Base-by-base conservation (phyloP, 2,888 invertebrate genomes). In the Drosophila monieri region DNA sequence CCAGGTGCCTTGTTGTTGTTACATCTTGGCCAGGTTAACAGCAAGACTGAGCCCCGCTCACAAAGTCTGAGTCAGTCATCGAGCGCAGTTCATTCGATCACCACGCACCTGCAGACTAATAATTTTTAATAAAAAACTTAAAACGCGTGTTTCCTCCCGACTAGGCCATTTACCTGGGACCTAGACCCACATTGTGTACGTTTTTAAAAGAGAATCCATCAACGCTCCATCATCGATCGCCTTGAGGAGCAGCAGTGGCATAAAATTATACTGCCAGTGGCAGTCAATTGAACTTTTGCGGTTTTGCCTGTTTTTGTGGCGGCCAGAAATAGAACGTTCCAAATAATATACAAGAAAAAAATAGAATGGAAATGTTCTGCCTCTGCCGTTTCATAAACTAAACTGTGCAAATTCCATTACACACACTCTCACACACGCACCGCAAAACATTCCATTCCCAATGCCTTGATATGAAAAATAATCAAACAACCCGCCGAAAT, bases 31-130 rank as follows among this genome's bases (percentile, higher is more conserved):
- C 85, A 73, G 74, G 88, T 73, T 84, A 77, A 77, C 70, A 83
- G 71, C 68, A 75, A 35, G 61, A 71, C n/a, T 30, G 23, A 65
- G 69, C 55, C 49, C 54, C 62, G 67, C 68, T 70, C 67, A 46
- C 35, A 48, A 15, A 32, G 37, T 60, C 72, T 84, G 87, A 90
- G 76, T 90, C 90, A 90, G 89, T 90, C 89, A 74, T 73, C 37
- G 72, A 88, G 76, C 85, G 76, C 77, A 78, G 83, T 76, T 88
- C 79, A 78, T 77, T 66, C 69, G 49, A 85, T 68, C 84, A 77
- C 83, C 47, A 65, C 54, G 58, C 43, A 23, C 21, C 21, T 23
- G 9, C 25, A 21, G 27, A 9, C 9, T 21, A 41, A 41, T 0
- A 35, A n/a, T n/a, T 14, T 49, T 21, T n/a, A 5, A 37, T 14